Evolutionary conservation across 2,113 vertebrate species (phyloP), one percentile per base, ranked within the genome.

Genomic region (Amphiprion percula): DNA sequence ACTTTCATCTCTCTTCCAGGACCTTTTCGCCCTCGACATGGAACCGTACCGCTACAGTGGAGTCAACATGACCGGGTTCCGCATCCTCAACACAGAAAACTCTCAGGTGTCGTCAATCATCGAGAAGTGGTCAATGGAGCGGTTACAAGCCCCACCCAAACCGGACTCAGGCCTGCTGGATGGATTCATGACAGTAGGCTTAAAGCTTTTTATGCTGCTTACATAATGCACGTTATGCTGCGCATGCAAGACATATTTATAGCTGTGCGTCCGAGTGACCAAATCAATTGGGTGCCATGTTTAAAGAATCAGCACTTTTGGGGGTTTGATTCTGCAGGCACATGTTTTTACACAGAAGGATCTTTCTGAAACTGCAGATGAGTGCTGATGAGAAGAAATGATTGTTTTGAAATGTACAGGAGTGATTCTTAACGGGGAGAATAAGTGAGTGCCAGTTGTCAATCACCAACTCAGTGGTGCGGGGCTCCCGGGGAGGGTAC

Each of bases 41-140:
- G 98, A 99, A n/a, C 98, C 97, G 12, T 99, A 99, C 79, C 95
- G 98, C 50, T 99, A 95, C 74, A 99, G 98, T 63, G 98, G 98
- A 2, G 98, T 99, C 69, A 99, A 99, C 86, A 99, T 99, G 98
- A 99, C 98, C 0, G 98, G 98, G 19, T 99, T 99, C 90, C 95
- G 97, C 84, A 98, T 99, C 87, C 90, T 99, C 63, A 99, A 99
- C 92, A 99, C 97, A 0, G 98, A 99, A 90, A 99, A 96, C 10
- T 95, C 95, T 62, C 98, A 99, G 91, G 98, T 99, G 71, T 95
- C 97, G 5, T 99, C 98, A 6, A 98, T 99, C 85, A 97, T 99
- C 50, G 98, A 99, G 92, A 99, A 99, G 82, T 99, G 98, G 98
- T 98, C 97, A 0, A 99, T 99, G 98, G 98, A 99, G 91, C 91